phyloP scores from a whole-genome alignment of 2,113 vertebrate genomes.

The Mesitornis unicolor region DNA sequence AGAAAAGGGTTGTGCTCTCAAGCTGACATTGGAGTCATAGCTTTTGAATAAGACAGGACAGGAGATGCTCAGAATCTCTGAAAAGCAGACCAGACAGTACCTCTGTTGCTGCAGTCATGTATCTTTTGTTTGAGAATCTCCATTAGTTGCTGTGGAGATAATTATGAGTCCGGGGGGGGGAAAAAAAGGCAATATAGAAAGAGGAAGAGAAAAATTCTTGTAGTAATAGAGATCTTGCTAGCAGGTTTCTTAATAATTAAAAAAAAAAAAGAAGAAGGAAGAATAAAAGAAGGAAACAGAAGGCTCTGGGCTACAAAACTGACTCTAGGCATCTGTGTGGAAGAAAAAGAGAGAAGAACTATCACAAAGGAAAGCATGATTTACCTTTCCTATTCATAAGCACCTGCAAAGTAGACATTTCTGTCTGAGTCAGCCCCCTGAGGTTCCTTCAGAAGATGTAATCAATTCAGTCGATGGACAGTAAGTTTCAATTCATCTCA shows the following conservation, averaged over 20 bases:
- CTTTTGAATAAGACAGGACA: not conserved
- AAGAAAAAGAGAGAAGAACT: not conserved
- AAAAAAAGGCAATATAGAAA: not conserved
- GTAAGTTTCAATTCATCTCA: not conserved
- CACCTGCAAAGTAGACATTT: not conserved
- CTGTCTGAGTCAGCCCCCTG: not conserved
- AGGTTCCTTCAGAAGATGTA: not conserved
- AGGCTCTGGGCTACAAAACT: not conserved
- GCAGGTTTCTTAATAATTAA: not conserved
- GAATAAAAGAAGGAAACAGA: not conserved
- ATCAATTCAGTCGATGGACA: not conserved
- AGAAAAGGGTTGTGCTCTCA: not conserved
- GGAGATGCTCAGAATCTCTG: not conserved
- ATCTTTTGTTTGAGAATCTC: not conserved
- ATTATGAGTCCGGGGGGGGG: not conserved
- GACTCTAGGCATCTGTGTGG: not conserved
- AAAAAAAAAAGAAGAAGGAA: too few relatives aligned
- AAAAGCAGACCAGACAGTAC: not conserved
- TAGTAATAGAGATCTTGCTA: not conserved
- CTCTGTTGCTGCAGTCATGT: not conserved
- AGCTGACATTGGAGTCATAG: not conserved
- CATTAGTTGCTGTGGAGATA: constrained; percentile 11
- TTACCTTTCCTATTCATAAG: not conserved
- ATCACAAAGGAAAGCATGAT: not conserved
- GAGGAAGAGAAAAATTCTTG: not conserved